These are phyloP conservation scores for Elephantulus edwardii DNA, from an alignment of 2,113 vertebrate species.

Conservation along the genomic window DNA sequence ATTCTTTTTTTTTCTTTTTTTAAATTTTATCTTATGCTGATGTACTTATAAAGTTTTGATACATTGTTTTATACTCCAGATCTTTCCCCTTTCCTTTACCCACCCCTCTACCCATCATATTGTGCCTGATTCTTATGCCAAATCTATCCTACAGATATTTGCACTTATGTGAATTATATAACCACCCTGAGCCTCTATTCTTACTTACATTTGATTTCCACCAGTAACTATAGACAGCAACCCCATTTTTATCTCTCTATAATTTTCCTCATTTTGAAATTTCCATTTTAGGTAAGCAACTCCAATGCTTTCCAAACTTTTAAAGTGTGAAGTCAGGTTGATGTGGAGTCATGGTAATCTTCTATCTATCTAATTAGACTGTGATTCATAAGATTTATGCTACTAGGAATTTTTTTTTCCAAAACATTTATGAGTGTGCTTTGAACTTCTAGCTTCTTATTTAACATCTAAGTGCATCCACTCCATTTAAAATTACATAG, in stretches of 20 bases:
- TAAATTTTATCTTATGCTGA: too few species aligned
- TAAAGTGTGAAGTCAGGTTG: background rate
- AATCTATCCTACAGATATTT: background rate
- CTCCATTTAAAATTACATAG: background rate
- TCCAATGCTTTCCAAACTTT: background rate
- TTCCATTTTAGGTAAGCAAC: background rate
- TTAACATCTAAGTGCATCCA: background rate
- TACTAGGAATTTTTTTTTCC: background rate
- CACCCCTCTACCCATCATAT: too few species aligned
- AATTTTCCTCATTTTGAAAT: background rate
- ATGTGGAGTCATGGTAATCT: background rate
- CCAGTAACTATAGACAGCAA: too few species aligned
- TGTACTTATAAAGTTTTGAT: too few species aligned
- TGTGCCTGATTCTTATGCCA: too few species aligned
- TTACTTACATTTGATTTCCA: too few species aligned
- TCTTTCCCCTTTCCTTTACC: too few species aligned
- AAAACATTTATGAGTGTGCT: background rate
- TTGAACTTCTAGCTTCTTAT: background rate
- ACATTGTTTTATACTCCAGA: too few species aligned
- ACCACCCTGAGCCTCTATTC: accelerated
- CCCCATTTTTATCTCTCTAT: background rate
- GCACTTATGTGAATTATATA: accelerated
- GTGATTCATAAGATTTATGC: background rate
- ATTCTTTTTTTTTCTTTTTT: too few species aligned
- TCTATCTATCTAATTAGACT: background rate